Percentiles rank a stretch among this genome's conserved stretches.
Evolutionary conservation across 2,888 invertebrate species (phyloP).

Genomic region (Tetragonula carbonaria): DNA sequence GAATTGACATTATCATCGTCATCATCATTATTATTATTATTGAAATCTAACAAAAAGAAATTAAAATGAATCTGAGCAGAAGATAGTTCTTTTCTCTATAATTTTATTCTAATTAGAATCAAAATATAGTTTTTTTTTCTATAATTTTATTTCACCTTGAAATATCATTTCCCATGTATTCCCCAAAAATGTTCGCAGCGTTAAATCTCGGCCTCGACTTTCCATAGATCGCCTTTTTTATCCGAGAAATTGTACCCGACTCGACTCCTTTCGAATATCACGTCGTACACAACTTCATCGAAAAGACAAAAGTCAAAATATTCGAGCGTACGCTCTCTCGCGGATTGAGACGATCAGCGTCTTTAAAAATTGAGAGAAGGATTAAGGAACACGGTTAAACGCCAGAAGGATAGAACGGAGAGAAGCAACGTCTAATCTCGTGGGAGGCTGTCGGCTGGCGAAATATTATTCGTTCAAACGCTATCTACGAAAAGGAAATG

Average conservation of each 20-base stretch:
- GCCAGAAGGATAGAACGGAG: background rate
- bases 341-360: background rate
- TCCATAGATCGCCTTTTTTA: background rate
- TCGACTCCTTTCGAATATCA: background rate
- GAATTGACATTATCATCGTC: no score
- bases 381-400: background rate
- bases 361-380: background rate
- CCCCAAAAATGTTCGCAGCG: background rate
- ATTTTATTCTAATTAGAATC: background rate
- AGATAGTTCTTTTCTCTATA: no score
- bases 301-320: background rate
- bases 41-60: background rate
- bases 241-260: no score
- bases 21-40: background rate
- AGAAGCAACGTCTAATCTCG: background rate
- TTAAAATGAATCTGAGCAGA: no score
- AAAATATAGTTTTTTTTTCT: background rate
- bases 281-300: background rate
- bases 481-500: slow-evolving; percentile 28
- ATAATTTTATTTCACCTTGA: background rate
- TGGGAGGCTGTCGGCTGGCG: background rate
- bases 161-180: background rate
- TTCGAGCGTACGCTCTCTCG: background rate
- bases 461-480: slow-evolving; percentile 35
- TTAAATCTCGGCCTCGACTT: background rate